Conservation (phyloP, 2,888 invertebrate genomes). For the Cecidostiba fungosa region DNA sequence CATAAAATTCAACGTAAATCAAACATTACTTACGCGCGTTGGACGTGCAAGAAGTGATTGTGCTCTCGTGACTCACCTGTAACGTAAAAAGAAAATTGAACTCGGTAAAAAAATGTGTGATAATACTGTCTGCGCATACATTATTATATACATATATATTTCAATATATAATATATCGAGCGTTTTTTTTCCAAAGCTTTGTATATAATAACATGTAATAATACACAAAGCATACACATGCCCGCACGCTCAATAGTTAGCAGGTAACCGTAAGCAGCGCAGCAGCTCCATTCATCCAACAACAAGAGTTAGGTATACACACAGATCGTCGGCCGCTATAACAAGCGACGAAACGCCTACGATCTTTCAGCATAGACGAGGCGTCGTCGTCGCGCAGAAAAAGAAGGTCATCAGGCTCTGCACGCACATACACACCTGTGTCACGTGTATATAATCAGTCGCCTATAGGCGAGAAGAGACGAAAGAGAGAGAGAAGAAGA, state of each 20-base stretch:
- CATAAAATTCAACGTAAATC: slow-evolving; percentile 15
- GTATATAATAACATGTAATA: background rate
- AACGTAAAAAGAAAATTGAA: slow-evolving; percentile 39
- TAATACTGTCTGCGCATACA: background rate
- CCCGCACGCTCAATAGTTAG: background rate
- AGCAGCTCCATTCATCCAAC: background rate
- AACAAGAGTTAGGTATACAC: background rate
- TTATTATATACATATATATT: background rate
- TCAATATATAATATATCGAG: background rate
- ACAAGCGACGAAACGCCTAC: background rate
- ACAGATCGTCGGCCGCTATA: background rate
- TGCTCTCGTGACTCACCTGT: slow-evolving; percentile 46
- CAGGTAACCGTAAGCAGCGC: background rate
- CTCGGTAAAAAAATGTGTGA: background rate
- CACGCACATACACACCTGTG: background rate
- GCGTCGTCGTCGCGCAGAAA: background rate
- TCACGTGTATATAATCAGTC: slow-evolving; percentile 8
- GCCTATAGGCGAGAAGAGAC: background rate
- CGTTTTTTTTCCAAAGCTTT: background rate
- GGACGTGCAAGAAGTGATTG: slow-evolving; percentile 16
- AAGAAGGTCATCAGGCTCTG: background rate
- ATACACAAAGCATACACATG: background rate
- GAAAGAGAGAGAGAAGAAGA: background rate
- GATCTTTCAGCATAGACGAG: background rate
- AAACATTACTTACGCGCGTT: slow-evolving; percentile 27